Conservation (phyloP, 2,888 invertebrate species). For the Polydrusus pterygomalis region DNA sequence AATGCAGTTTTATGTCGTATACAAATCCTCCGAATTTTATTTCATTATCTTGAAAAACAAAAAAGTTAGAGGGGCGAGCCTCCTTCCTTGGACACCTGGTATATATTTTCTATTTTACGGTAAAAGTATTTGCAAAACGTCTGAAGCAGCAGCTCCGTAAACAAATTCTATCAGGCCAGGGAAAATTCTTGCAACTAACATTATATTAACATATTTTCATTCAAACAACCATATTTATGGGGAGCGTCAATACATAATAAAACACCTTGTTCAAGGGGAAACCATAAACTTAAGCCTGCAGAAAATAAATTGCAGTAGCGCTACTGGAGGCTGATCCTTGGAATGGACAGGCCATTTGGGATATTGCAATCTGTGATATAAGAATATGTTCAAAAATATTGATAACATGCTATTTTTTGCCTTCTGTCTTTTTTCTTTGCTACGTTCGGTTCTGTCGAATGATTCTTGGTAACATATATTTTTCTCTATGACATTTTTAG, state of each 20-base stretch:
- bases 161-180: too few relatives aligned
- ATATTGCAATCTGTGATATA: conserved; percentile 36
- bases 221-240: not conserved
- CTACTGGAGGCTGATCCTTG: conserved; percentile 5
- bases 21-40: too few relatives aligned
- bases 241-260: not conserved
- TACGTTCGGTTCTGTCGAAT: conserved; percentile 28
- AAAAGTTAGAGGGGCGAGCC: too few relatives aligned
- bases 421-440: conserved; percentile 33
- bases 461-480: conserved; percentile 44
- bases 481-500: conserved; percentile 36
- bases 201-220: not conserved
- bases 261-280: not conserved
- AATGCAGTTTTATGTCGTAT: too few relatives aligned
- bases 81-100: too few relatives aligned
- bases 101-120: too few relatives aligned
- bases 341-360: conserved; percentile 19
- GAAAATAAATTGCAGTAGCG: conserved; percentile 10
- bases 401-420: conserved; percentile 41
- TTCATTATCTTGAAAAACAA: too few relatives aligned
- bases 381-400: conserved; percentile 33
- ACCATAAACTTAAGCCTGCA: not conserved
- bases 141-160: too few relatives aligned
- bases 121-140: too few relatives aligned
- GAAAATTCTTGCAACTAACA: too few relatives aligned